Percentiles rank a stretch among this genome's conserved stretches.
Conservation (phyloP, 1,140 invertebrate species). For the Anastatus disparis region DNA sequence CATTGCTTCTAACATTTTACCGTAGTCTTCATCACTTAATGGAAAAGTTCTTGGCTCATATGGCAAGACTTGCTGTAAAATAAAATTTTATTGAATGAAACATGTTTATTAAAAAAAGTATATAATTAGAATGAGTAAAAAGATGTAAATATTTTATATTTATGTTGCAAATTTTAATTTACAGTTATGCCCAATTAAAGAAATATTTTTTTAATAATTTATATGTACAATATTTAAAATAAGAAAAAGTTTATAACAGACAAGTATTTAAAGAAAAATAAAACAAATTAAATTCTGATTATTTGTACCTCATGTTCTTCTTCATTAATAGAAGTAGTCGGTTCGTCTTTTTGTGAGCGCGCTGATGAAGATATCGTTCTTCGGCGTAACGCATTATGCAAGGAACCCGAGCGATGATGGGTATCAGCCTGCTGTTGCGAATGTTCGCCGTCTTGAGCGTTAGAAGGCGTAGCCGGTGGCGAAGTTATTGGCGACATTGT, state of each 20-base stretch:
- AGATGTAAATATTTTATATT: background rate
- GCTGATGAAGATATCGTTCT: conserved; percentile 66
- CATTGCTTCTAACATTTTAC: conserved; percentile 77
- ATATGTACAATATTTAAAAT: too few relatives aligned
- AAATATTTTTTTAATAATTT: too few relatives aligned
- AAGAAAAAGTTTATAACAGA: too few relatives aligned
- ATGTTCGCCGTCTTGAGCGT: conserved; percentile 58
- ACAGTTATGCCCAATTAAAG: too few relatives aligned
- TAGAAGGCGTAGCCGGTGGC: conserved; percentile 70
- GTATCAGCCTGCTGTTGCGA: conserved; percentile 54
- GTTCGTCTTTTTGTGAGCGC: conserved; percentile 59
- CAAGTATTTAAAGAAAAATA: too few relatives aligned
- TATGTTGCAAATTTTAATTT: conserved; percentile 25
- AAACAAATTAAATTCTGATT: too few relatives aligned
- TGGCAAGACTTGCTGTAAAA: conserved; percentile 65
- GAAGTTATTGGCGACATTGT: conserved; percentile 69
- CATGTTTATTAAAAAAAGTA: background rate
- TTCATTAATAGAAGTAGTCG: conserved; percentile 54
- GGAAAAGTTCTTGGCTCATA: conserved; percentile 82
- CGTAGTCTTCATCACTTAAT: conserved; percentile 75
- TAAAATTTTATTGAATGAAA: too few relatives aligned
- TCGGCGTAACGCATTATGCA: conserved; percentile 62
- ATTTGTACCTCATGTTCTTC: conserved; percentile 61
- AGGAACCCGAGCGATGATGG: conserved; percentile 52
- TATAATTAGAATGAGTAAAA: background rate